Base-by-base conservation (phyloP, 2,888 invertebrate genomes). In the Lasioglossum figueresi region DNA sequence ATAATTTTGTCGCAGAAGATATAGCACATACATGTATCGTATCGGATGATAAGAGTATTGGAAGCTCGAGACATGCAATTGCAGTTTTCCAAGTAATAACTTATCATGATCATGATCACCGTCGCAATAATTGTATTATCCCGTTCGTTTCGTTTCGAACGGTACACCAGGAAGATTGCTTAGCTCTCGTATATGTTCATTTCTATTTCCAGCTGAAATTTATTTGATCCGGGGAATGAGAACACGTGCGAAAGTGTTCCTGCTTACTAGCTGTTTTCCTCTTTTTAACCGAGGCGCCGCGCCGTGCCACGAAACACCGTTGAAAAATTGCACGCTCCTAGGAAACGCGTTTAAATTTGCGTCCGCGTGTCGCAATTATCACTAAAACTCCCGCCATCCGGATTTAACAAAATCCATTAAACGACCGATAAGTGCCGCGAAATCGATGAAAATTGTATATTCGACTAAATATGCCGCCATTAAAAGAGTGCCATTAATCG, bases 221-320 rank as follows among this genome's bases (percentile, higher is more conserved):
- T 89, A 89, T 89, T 76, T 86, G 80, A 80, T 81, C 85, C 81
- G 77, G 78, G 75, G 83, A 88, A 89, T 79, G 85, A 85, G 86
- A 86, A 88, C 86, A 86, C 76, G 88, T 83, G 85, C 85, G 80
- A 86, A 43, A 79, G 87, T 84, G 84, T 85, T 89, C 81, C 71
- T 66, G 80, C 79, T 84, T 80, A 77, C 74, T 76, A 68, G 63
- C 79, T 82, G 59, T 72, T 71, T 71, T 43, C 68, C 74, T 73
- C 63, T 75, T 84, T 85, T 79, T 79, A 89, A 76, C 79, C 73
- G 72, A 75, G 48, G 73, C 68, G 59, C 14, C 43, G 12, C 14
- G 43, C 43, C 43, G 43, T 2, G 16, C 37, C 31, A 63, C 27
- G 73, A 76, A 59, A 48, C 76, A 73, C 68, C 82, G 63, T 72